Conservation (phyloP, 2,888 invertebrate species). For the Mythimna lalbum region DNA sequence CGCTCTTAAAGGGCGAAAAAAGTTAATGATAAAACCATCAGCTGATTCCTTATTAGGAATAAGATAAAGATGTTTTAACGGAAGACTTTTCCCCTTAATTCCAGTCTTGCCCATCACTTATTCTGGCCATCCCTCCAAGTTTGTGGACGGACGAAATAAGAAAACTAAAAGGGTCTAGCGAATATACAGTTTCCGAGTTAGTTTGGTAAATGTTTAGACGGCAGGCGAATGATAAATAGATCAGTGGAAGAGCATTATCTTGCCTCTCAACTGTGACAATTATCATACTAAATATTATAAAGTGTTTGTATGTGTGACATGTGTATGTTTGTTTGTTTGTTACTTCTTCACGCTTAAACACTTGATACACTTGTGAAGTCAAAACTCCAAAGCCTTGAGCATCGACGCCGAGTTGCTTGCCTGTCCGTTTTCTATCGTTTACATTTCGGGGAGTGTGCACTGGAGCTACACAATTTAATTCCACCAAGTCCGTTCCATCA, state of each 20-base stretch:
- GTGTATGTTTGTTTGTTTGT: too few relatives aligned
- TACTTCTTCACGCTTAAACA: too few relatives aligned
- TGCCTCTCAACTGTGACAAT: too few relatives aligned
- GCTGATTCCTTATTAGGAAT: constrained; percentile 30
- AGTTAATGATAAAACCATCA: constrained; percentile 29
- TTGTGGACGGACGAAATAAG: constrained; percentile 33
- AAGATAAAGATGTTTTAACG: constrained; percentile 31
- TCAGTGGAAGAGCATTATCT: not conserved
- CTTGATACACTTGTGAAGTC: too few relatives aligned
- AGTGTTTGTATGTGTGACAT: too few relatives aligned
- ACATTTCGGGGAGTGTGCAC: too few relatives aligned
- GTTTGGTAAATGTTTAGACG: constrained; percentile 62
- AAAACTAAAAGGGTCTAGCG: constrained; percentile 50
- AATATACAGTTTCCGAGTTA: constrained; percentile 58
- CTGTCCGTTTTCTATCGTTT: too few relatives aligned
- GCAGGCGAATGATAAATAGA: constrained; percentile 47
- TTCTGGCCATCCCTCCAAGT: constrained; percentile 57
- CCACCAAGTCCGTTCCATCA: too few relatives aligned
- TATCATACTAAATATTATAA: too few relatives aligned
- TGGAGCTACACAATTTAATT: too few relatives aligned
- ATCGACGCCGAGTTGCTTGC: too few relatives aligned
- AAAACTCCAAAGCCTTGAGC: too few relatives aligned
- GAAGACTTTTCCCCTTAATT: constrained; percentile 29
- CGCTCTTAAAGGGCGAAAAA: constrained; percentile 2
- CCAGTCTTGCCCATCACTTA: constrained; percentile 50